Base-by-base conservation (phyloP, 2,113 vertebrate species). In the Tapirus terrestris region DNA sequence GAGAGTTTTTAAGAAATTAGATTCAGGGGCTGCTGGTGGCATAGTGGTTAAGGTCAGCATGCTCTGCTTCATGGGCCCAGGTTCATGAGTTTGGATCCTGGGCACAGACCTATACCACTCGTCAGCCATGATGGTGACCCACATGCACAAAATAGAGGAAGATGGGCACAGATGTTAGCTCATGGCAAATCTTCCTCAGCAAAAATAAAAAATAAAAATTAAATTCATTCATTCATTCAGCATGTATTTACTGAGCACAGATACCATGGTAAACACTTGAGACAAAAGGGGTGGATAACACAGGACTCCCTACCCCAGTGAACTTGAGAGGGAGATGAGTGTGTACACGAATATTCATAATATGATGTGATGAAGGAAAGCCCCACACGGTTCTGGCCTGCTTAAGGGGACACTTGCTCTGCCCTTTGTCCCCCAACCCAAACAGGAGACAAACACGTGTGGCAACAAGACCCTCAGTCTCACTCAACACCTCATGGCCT, bases 401-500 rank as follows among this genome's bases (percentile, higher is more conserved):
- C 81, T 58, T 77, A 94, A 63, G 25, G 48, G n/a, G 3, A 58
- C 56, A 14, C 6, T 23, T 95, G 56, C 18, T 33, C n/a, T n/a
- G 25, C 6, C 51, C 33, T 93, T 83, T 27, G 60, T 53, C 53
- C 73, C 31, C 17, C 0, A 5, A 39, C 39, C 51, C 25, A 51
- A 68, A 61, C 0, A 58, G 5, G 20, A 80, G 8, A 39, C 23
- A 33, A 79, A 16, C 7, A 21, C 4, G 27, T 0, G 21, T 14
- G 36, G 51, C 31, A 33, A 25, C 31, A 80, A 70, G 48, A 61
- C 18, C 39, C 75, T 51, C 48, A 82, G 36, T 95, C 92, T 93
- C 92, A 77, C 77, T 94, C 45, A 91, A 92, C 76, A 81, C 39
- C 60, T 67, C n/a, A 81, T 86, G 82, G 82, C 85, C 33, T 92